Conservation (phyloP, 2,797 vertebrate species). For the Labeo calbasu region DNA sequence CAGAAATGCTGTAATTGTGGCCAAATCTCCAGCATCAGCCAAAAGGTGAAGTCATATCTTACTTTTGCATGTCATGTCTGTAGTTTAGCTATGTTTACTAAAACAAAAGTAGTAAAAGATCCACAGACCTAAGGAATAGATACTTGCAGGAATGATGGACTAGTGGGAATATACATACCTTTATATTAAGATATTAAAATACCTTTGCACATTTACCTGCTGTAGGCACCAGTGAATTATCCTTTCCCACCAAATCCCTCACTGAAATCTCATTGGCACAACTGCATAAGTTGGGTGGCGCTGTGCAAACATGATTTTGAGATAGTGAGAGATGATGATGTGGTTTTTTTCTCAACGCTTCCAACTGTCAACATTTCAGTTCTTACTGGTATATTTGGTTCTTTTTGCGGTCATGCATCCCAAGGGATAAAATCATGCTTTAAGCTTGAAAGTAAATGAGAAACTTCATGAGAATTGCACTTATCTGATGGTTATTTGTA, state of each 20-base stretch:
- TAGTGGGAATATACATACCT: not conserved
- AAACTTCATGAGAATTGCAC: not conserved
- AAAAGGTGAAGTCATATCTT: conserved; percentile 83
- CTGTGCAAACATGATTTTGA: conserved; percentile 7
- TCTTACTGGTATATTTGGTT: not conserved
- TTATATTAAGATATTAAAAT: not conserved
- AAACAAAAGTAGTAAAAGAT: not conserved
- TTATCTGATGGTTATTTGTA: not conserved
- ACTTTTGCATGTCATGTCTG: not conserved
- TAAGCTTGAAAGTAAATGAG: not conserved
- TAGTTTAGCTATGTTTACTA: not conserved
- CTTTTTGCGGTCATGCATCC: not conserved
- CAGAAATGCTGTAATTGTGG: conserved; percentile 98
- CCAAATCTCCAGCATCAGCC: conserved; percentile 96
- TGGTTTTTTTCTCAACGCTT: no score
- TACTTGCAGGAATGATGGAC: not conserved
- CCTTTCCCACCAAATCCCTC: not conserved
- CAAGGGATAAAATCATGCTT: not conserved
- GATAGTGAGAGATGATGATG: not conserved
- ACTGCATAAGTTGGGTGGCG: not conserved
- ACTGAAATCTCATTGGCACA: not conserved
- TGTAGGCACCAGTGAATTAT: not conserved
- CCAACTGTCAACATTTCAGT: not conserved
- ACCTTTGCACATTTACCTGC: not conserved
- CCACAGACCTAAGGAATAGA: not conserved